Percentiles rank a stretch among this genome's conserved stretches.
phyloP scores from a whole-genome alignment of 2,797 vertebrate genomes.

The Falco cherrug region DNA sequence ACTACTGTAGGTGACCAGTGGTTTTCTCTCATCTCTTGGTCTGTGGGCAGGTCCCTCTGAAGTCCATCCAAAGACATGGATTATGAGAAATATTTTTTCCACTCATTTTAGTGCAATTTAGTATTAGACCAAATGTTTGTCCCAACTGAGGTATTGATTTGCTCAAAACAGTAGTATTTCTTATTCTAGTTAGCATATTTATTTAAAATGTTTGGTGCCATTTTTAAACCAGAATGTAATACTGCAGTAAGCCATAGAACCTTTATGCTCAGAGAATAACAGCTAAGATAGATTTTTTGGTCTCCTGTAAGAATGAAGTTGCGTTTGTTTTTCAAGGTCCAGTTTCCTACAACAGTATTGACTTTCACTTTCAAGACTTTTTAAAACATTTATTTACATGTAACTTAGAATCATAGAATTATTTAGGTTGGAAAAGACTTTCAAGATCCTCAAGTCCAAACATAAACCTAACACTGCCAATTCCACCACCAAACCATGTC shows the following conservation, averaged over 20 bases:
- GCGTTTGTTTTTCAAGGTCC: not conserved
- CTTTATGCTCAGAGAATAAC: not conserved
- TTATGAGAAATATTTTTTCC: not conserved
- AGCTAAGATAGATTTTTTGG: not conserved
- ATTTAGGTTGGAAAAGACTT: too few species aligned
- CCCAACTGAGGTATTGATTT: not conserved
- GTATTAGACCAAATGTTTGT: not conserved
- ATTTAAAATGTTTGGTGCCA: not conserved
- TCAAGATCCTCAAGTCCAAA: too few species aligned
- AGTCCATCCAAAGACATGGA: not conserved
- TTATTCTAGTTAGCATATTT: not conserved
- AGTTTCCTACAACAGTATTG: not conserved
- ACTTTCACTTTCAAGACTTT: not conserved
- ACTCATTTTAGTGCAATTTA: not conserved
- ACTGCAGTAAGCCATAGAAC: not conserved
- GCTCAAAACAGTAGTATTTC: not conserved
- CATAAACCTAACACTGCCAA: too few species aligned
- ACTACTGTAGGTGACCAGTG: not conserved
- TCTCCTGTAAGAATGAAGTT: not conserved
- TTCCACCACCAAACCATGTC: too few species aligned
- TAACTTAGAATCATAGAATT: not conserved
- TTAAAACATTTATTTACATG: not conserved
- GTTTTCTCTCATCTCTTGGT: not conserved
- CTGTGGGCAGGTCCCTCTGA: not conserved
- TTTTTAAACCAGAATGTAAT: not conserved